Base-by-base conservation (phyloP, 2,113 vertebrate genomes). In the Perccottus glenii region DNA sequence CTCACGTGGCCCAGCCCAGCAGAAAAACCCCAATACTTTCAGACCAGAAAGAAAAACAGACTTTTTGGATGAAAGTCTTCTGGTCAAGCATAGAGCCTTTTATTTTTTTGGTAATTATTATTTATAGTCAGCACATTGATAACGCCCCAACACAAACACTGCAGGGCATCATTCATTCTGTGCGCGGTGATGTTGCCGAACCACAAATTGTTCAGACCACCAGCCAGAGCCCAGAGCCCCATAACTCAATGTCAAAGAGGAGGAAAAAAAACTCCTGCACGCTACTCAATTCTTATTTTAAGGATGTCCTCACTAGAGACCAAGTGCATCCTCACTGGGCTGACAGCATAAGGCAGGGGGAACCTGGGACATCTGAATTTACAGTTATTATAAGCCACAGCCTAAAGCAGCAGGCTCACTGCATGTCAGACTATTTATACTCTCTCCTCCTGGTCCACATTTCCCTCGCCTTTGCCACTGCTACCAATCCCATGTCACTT, bases 191-290 rank as follows among this genome's bases (percentile, higher is more conserved):
- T 91, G 89, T 86, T 90, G 84, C 89, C 67, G 78, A 14, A 83
- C 93, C 92, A 72, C 93, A 92, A 93, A 92, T 92, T 91, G 89
- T 89, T 87, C 90, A 91, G 90, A 92, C 91, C 90, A 91, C 91
- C 88, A 66, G 86, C 90, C 91, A 91, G 89, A 92, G 83, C 86
- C 90, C 90, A 90, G 88, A 89, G 79, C 86, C 84, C 86, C 89
- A 93, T 93, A 92, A 93, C 87, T 93, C 93, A 93, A 79, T 89
- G 92, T 92, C 91, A 91, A 70, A 86, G 85, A 66, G 85, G 83
- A 87, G 79, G 86, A 80, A 36, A 85, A 87, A 84, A 88, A 80
- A 59, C 55, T 64, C 73, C 57, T 73, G 78, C 46, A 40, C 60
- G 63, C 79, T 75, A 78, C 86, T 77, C 65, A 78, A 69, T 83